Evolutionary conservation across 2,888 invertebrate genomes (phyloP), one percentile per base, ranked within the genome.

Genomic region (Galerucella calmariensis): DNA sequence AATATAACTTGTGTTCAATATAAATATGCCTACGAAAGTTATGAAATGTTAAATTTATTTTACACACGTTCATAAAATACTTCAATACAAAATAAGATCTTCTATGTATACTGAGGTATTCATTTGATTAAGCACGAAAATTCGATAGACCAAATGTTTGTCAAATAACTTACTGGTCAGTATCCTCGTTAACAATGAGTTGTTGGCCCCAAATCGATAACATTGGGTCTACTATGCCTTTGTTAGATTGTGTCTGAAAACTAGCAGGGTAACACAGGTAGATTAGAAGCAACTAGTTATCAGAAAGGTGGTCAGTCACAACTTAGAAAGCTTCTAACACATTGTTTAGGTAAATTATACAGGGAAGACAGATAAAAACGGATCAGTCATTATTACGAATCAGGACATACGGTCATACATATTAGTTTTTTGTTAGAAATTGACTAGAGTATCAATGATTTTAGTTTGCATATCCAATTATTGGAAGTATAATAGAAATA

Each of bases 181-280:
- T 95, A 91, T 97, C 96, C 94, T 96, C 96, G 94, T 95, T 96
- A 90, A 96, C 95, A 92, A 96, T 95, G 92, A 96, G 95, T 93
- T 96, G 96, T 92, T 97, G 96, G 91, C 96, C 97, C 97, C 97
- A 97, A 91, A 97, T 97, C 91, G 95, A 95, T 91, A 97, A 95
- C 96, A 97, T 96, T 91, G 96, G 97, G 93, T 97, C 96, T 93
- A 96, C 95, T 93, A 96, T 95, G 93, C 96, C 96, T 92, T 95
- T 95, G 93, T 95, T 96, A 91, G 92, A 92, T 90, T 93, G 93
- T 90, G 93, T 93, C 92, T 93, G 93, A 92, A 93, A 93, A 92
- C 93, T 93, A 86, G 85, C 85, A 85, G 84, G 84, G 83, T 76
- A 77, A 77, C 76, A 78, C 61, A 81, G 80, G 81, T 85, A 85